phyloP scores from a whole-genome alignment of 1,140 invertebrate species.

The Listronotus bonariensis region DNA sequence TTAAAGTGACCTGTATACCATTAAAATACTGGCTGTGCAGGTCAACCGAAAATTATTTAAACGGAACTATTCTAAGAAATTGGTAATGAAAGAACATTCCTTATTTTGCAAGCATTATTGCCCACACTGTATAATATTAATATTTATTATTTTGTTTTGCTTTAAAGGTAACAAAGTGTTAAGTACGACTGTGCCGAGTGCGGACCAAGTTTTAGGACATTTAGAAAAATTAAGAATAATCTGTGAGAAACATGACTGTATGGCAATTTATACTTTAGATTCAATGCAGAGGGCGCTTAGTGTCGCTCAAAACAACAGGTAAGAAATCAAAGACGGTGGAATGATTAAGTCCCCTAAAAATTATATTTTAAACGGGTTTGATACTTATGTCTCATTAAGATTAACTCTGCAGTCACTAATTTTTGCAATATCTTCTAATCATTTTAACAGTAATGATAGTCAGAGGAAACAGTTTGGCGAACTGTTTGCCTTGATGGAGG shows the following conservation, averaged over 20 bases:
- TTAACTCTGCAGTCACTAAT: not conserved
- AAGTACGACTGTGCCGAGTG: slow-evolving; percentile 61
- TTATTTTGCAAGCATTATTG: too few relatives aligned
- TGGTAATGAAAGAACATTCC: too few relatives aligned
- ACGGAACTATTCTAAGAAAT: too few relatives aligned
- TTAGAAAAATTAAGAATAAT: slow-evolving; percentile 86
- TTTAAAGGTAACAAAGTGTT: slow-evolving; percentile 49
- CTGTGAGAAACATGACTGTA: slow-evolving; percentile 64
- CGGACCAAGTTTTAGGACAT: slow-evolving; percentile 87
- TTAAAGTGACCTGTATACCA: too few relatives aligned
- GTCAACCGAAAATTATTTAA: too few relatives aligned
- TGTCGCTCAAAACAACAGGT: slow-evolving; percentile 69
- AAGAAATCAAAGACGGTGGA: not conserved
- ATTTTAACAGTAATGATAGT: slow-evolving; percentile 70
- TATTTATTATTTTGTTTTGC: slow-evolving; percentile 12
- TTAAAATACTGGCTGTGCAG: too few relatives aligned
- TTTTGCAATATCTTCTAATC: not conserved
- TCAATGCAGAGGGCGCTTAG: slow-evolving; percentile 88
- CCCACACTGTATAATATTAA: too few relatives aligned
- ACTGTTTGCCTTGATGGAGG: slow-evolving; percentile 87
- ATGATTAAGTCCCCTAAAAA: too few relatives aligned
- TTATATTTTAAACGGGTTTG: not conserved
- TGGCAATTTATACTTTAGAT: slow-evolving; percentile 76
- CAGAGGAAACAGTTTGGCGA: slow-evolving; percentile 89
- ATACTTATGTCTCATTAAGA: not conserved